Percentiles rank a stretch among this genome's conserved stretches.
phyloP scores from a whole-genome alignment of 2,113 vertebrate genomes.

The Helogale parvula region DNA sequence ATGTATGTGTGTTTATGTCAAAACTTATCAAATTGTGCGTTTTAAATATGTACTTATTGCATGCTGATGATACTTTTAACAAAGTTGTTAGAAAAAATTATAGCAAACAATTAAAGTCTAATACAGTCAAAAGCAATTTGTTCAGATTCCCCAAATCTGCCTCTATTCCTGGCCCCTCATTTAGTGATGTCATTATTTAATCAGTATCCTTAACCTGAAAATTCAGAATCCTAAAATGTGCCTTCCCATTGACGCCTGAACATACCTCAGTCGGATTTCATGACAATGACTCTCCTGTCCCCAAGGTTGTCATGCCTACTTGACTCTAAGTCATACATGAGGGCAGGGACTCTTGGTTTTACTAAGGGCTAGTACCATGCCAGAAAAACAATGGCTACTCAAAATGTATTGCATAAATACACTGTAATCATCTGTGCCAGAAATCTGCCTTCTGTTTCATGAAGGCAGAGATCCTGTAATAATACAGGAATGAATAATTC shows the following conservation, averaged over 20 bases:
- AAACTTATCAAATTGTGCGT: not conserved
- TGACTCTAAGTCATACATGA: not conserved
- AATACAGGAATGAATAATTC: not conserved
- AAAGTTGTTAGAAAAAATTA: not conserved
- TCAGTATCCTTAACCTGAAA: not conserved
- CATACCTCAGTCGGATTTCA: not conserved
- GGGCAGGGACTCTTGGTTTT: not conserved
- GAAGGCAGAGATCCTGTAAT: not conserved
- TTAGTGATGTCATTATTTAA: not conserved
- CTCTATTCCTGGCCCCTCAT: not conserved
- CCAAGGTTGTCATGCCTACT: not conserved
- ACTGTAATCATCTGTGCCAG: not conserved
- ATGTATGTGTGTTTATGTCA: not conserved
- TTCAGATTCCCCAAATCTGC: not conserved
- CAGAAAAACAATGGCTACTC: not conserved
- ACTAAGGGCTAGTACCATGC: not conserved
- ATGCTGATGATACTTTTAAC: not conserved
- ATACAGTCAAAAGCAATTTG: not conserved
- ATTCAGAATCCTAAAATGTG: conserved; percentile 6
- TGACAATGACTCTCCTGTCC: not conserved
- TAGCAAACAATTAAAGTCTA: not conserved
- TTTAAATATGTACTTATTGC: not conserved
- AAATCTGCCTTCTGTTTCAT: not conserved
- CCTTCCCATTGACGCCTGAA: not conserved
- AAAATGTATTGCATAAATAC: not conserved